A percentile compares a stretch with the other conserved stretches of the same genome.
Evolutionary conservation across 2,888 invertebrate genomes (phyloP).

Genomic region (Heliconius ethilla): DNA sequence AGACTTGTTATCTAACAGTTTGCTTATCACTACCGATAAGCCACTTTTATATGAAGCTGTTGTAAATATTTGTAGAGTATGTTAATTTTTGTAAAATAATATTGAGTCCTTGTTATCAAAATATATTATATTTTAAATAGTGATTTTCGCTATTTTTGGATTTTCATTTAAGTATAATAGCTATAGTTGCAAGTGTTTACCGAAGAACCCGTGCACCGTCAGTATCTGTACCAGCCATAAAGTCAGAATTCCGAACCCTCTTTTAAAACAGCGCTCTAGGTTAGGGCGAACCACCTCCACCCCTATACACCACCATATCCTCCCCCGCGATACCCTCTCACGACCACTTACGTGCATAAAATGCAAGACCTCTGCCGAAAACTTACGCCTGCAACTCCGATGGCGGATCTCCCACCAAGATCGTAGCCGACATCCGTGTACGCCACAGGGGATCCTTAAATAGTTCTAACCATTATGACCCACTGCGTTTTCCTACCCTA

Average conservation of each 20-base stretch:
- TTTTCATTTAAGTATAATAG: too few relatives aligned
- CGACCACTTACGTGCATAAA: not conserved
- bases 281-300: not conserved
- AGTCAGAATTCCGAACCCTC: not conserved
- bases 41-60: not conserved
- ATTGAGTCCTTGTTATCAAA: not conserved
- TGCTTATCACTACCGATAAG: conserved; percentile 24
- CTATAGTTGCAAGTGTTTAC: not conserved
- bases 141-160: not conserved
- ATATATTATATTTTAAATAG: not conserved
- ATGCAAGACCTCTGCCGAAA: not conserved
- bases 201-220: not conserved
- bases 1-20: conserved; percentile 18
- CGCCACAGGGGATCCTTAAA: not conserved
- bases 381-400: not conserved
- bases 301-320: not conserved
- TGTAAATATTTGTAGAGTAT: conserved; percentile 12
- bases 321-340: not conserved
- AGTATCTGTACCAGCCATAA: not conserved
- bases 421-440: not conserved
- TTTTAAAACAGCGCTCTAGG: not conserved
- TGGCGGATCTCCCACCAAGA: not conserved
- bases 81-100: not conserved
- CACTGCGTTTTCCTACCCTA: not conserved
- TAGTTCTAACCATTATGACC: not conserved